These are phyloP conservation scores for Strigamia transsilvanica DNA, from an alignment of 2,888 invertebrate species.

Conservation along the genomic window DNA sequence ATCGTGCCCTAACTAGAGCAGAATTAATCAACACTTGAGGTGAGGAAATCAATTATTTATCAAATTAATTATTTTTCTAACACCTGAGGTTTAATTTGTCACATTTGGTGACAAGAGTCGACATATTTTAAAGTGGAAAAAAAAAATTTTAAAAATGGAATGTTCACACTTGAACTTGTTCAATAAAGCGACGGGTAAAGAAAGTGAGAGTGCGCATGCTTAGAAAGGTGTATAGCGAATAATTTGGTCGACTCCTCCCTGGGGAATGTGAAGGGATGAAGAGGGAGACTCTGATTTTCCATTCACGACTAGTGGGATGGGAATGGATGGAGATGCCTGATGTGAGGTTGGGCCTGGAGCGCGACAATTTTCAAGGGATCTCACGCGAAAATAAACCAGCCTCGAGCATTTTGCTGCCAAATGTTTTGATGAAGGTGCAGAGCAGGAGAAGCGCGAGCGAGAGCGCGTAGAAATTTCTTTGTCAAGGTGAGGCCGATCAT, in stretches of 20 bases:
- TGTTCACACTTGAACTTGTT: conserved; percentile 15
- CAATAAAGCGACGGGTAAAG: not conserved
- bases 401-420: conserved; percentile 36
- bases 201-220: conserved; percentile 33
- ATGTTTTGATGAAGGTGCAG: conserved; percentile 43
- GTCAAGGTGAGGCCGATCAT: conserved; percentile 43
- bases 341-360: conserved; percentile 4
- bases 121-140: not conserved
- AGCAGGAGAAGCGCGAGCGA: not conserved
- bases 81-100: not conserved
- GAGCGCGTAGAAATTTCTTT: conserved; percentile 13
- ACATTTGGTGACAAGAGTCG: not conserved
- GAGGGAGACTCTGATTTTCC: conserved; percentile 8
- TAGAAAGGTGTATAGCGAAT: conserved; percentile 43
- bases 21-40: not conserved
- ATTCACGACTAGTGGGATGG: conserved; percentile 5
- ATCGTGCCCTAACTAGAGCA: not conserved
- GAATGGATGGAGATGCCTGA: not conserved
- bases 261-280: not conserved
- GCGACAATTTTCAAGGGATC: conserved; percentile 46
- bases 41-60: not conserved
- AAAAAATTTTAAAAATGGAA: not conserved
- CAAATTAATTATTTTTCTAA: not conserved
- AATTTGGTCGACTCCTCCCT: conserved; percentile 31
- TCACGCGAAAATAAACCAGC: conserved; percentile 37